Evolutionary conservation across 2,113 vertebrate species (phyloP).

Genomic region (Anarrhichthys ocellatus): DNA sequence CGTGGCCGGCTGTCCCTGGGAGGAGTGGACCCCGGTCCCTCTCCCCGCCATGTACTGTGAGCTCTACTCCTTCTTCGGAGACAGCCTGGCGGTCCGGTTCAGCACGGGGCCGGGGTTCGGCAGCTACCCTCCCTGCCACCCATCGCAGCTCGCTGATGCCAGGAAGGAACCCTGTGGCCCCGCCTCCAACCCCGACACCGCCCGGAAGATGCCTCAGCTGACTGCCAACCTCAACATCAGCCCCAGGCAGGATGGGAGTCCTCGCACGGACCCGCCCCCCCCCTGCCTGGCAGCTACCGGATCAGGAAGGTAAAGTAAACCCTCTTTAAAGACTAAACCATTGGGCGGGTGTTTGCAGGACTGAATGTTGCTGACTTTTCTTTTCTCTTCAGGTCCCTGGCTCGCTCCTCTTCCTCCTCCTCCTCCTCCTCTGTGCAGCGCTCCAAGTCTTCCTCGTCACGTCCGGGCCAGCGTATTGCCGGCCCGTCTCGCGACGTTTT

Average conservation of each 20-base stretch:
- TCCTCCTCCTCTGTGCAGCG: conserved; percentile 79
- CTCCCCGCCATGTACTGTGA: conserved; percentile 89
- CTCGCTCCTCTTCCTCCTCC: conserved; percentile 80
- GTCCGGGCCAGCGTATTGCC: conserved; percentile 76
- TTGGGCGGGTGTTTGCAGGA: neutral
- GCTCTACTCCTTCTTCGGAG: conserved; percentile 93
- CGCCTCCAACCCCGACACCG: conserved; percentile 76
- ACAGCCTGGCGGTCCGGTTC: conserved; percentile 91
- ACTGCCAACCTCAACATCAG: conserved; percentile 89
- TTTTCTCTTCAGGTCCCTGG: conserved; percentile 68
- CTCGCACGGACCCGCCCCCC: conserved; percentile 77
- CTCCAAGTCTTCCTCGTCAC: conserved; percentile 81
- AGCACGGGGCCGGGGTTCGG: conserved; percentile 84
- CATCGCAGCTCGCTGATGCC: conserved; percentile 50
- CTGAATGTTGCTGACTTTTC: too few relatives aligned
- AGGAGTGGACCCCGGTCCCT: conserved; percentile 80
- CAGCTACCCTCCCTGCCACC: conserved; percentile 38
- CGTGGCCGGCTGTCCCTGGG: conserved; percentile 74
- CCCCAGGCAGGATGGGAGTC: conserved; percentile 87
- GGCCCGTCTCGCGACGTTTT: conserved; percentile 87
- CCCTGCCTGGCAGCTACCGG: conserved; percentile 81
- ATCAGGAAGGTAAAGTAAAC: conserved; percentile 72
- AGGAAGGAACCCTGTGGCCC: conserved; percentile 83
- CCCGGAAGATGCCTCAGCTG: conserved; percentile 93
- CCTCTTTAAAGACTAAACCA: neutral